Evolutionary conservation across 2,888 invertebrate genomes (phyloP).

Genomic region (Tinea pellionella): DNA sequence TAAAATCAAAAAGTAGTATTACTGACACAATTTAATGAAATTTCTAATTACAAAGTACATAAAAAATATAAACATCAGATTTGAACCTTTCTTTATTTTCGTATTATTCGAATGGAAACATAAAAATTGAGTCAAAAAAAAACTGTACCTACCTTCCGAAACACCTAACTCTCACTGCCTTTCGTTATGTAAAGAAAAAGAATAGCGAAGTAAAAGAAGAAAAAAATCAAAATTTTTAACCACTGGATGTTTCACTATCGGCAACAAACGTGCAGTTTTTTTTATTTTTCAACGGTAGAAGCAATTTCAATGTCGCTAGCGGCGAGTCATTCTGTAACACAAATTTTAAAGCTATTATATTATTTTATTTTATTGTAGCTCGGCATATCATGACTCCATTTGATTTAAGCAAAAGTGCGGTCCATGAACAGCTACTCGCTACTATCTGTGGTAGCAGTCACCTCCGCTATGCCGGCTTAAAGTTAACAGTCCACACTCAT

Average conservation of each 20-base stretch:
- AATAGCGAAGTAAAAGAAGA: neutral
- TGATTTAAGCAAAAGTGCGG: too few relatives aligned
- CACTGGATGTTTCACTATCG: slow-evolving; percentile 7
- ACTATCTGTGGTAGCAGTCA: too few relatives aligned
- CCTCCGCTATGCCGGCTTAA: too few relatives aligned
- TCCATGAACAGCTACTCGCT: too few relatives aligned
- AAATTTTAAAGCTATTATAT: too few relatives aligned
- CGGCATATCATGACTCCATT: too few relatives aligned
- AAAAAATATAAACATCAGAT: slow-evolving; percentile 13
- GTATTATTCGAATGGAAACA: neutral
- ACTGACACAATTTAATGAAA: too few relatives aligned
- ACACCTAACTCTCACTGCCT: slow-evolving; percentile 11
- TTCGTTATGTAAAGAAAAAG: slow-evolving; percentile 8
- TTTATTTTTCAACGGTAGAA: slow-evolving; percentile 7
- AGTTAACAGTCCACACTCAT: too few relatives aligned
- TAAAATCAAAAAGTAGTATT: too few relatives aligned
- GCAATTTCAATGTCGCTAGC: slow-evolving; percentile 8
- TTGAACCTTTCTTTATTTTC: slow-evolving; percentile 1
- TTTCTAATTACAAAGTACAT: neutral
- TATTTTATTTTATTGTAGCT: too few relatives aligned
- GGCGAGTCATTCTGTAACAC: slow-evolving; percentile 6
- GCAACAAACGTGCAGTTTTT: neutral
- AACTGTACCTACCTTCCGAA: neutral
- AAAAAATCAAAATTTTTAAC: neutral
- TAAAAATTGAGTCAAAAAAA: neutral